A percentile compares a stretch with the other conserved stretches of the same genome.
Evolutionary conservation across 2,797 vertebrate genomes (phyloP).

Genomic region (Gadopsis marmoratus): DNA sequence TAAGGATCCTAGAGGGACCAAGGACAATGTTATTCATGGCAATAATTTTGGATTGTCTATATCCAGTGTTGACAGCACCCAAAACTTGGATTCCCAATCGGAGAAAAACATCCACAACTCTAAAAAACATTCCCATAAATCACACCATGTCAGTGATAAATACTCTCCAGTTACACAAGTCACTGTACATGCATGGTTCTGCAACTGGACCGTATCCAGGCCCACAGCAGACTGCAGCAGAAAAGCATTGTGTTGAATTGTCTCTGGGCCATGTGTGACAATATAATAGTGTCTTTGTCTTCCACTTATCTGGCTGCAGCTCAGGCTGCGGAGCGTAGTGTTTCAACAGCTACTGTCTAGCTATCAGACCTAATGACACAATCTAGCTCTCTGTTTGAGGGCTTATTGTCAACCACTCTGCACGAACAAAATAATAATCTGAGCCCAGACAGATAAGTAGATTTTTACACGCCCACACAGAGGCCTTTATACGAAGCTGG

Average conservation of each 20-base stretch:
- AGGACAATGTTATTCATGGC: background rate
- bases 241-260: slow-evolving; percentile 70
- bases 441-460: slow-evolving; percentile 68
- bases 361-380: slow-evolving; percentile 74
- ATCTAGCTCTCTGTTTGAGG: slow-evolving; percentile 65
- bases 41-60: slow-evolving; percentile 7
- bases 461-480: slow-evolving; percentile 61
- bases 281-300: slow-evolving; percentile 80
- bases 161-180: slow-evolving; percentile 41
- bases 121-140: slow-evolving; percentile 49
- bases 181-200: slow-evolving; percentile 43
- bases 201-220: slow-evolving; percentile 51
- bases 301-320: slow-evolving; percentile 75
- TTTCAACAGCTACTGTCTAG: slow-evolving; percentile 75
- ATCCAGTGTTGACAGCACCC: slow-evolving; percentile 21
- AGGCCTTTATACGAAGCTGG: slow-evolving; percentile 46
- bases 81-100: slow-evolving; percentile 20
- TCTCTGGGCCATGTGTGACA: slow-evolving; percentile 71
- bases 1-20: background rate
- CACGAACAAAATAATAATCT: slow-evolving; percentile 69
- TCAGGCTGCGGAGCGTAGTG: slow-evolving; percentile 60
- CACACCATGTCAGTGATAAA: slow-evolving; percentile 44
- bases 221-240: slow-evolving; percentile 50
- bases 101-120: slow-evolving; percentile 28
- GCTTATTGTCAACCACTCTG: slow-evolving; percentile 67